A percentile compares a stretch with the other conserved stretches of the same genome.
These are phyloP conservation scores for Phenganax subtilis DNA, from an alignment of 92 coral and sea anemone species.

Conservation along the genomic window DNA sequence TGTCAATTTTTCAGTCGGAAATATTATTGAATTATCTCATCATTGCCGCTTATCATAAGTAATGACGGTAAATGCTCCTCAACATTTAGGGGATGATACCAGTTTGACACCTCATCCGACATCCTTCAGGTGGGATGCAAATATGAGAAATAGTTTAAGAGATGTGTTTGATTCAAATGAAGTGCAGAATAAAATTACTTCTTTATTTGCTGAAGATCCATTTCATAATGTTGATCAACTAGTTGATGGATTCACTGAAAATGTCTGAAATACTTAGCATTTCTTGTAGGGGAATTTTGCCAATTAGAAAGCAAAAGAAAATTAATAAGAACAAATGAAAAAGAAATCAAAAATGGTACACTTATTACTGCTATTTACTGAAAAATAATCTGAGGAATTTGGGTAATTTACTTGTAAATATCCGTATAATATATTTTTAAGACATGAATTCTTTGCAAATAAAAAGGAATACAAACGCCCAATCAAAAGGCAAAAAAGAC, in stretches of 20 bases:
- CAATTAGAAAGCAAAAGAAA: neutral
- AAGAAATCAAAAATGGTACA: neutral
- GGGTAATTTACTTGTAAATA: neutral
- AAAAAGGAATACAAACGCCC: neutral
- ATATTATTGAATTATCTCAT: neutral
- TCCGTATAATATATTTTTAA: neutral
- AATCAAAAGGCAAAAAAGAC: neutral
- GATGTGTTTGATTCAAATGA: neutral
- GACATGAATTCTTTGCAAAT: neutral
- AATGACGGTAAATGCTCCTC: neutral
- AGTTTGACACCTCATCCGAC: neutral
- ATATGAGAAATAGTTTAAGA: neutral
- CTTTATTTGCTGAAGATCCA: neutral
- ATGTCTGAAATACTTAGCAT: neutral
- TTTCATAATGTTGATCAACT: neutral
- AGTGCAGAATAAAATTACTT: neutral
- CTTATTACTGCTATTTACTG: neutral
- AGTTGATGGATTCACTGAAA: neutral
- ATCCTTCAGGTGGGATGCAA: neutral
- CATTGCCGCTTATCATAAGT: neutral
- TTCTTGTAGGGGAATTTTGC: neutral
- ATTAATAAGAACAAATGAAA: neutral
- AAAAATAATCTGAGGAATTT: neutral
- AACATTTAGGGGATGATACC: neutral
- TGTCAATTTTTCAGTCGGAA: slow-evolving; percentile 18